These are phyloP conservation scores for Pachyseris speciosa DNA, from an alignment of 64 coral and sea anemone genomes.

Conservation along the genomic window DNA sequence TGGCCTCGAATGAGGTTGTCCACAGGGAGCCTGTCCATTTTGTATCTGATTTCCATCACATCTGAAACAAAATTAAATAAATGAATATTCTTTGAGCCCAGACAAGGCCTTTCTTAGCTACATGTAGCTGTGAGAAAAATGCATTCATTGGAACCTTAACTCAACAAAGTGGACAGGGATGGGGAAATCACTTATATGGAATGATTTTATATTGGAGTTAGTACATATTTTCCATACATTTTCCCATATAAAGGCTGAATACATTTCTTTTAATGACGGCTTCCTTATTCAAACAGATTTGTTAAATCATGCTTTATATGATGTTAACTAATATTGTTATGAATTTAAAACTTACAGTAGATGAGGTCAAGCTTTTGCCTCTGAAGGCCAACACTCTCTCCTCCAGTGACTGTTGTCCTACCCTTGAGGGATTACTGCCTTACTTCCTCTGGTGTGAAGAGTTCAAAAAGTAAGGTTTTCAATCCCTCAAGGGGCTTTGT, in stretches of 20 bases:
- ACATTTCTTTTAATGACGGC: not conserved
- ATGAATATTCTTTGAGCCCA: not conserved
- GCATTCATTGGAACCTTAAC: not conserved
- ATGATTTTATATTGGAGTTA: too few relatives aligned
- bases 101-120: too few relatives aligned
- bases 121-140: not conserved
- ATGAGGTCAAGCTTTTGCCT: conserved; percentile 19
- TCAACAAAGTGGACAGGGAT: too few relatives aligned
- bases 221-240: not conserved
- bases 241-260: not conserved
- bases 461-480: conserved; percentile 27
- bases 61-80: not conserved
- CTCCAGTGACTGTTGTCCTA: not conserved
- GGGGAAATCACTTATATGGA: too few relatives aligned
- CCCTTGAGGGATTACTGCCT: conserved; percentile 29
- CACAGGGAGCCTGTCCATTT: conserved; percentile 7
- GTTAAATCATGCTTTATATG: not conserved
- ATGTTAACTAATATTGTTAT: too few relatives aligned
- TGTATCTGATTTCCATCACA: not conserved
- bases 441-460: conserved; percentile 34
- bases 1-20: conserved; percentile 10
- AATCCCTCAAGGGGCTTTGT: conserved; percentile 51
- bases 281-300: not conserved
- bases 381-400: conserved; percentile 18
- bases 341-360: conserved; percentile 28